These are phyloP conservation scores for Graptemys geographica DNA, from an alignment of 2,797 vertebrate species.

Conservation along the genomic window DNA sequence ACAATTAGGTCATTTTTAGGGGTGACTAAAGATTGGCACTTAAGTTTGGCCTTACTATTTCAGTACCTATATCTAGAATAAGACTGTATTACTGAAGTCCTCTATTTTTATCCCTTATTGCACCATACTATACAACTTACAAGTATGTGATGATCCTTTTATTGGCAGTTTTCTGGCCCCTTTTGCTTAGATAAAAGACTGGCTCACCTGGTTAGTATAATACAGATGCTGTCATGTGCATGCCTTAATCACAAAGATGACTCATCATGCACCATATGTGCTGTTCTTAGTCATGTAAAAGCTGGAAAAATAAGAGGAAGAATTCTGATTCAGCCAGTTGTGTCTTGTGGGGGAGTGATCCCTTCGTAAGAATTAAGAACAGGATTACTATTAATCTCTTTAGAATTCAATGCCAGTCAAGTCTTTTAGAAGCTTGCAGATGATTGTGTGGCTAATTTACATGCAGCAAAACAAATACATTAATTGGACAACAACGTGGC, in stretches of 20 bases:
- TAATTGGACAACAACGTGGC: not conserved
- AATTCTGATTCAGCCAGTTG: not conserved
- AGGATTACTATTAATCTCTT: constrained; percentile 3
- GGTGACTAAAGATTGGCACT: not conserved
- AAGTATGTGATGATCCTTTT: not conserved
- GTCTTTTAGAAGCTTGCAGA: not conserved
- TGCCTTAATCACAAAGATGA: constrained; percentile 7
- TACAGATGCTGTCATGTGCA: not conserved
- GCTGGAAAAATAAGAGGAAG: constrained; percentile 18
- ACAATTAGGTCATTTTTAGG: not conserved
- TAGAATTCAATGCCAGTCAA: constrained; percentile 1
- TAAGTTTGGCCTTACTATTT: not conserved
- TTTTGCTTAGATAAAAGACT: not conserved
- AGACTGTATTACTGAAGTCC: not conserved
- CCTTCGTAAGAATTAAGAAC: not conserved
- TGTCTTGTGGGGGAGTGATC: not conserved
- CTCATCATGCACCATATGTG: not conserved
- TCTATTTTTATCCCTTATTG: not conserved
- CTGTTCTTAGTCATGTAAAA: constrained; percentile 19
- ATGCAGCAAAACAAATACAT: not conserved
- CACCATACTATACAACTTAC: not conserved
- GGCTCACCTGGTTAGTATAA: not conserved
- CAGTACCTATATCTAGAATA: not conserved
- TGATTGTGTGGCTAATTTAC: not conserved
- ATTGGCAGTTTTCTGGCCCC: not conserved